Evolutionary conservation across 1,140 invertebrate genomes (phyloP).

Genomic region (Drosophila teissieri): DNA sequence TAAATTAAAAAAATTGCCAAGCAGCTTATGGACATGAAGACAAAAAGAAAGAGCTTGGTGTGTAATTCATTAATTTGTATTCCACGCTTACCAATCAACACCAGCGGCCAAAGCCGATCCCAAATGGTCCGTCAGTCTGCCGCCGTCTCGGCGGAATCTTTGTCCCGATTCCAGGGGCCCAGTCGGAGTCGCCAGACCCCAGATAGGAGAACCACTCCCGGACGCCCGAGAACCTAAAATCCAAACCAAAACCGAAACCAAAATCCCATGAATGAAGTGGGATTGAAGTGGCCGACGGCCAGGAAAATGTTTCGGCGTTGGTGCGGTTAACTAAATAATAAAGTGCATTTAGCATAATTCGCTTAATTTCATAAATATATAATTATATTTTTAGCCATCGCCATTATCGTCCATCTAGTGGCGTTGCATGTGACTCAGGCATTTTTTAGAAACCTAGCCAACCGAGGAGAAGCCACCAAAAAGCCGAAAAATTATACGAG

Average conservation of each 20-base stretch:
- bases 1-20: conserved; percentile 18
- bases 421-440: conserved; percentile 63
- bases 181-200: not conserved
- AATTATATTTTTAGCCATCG: conserved; percentile 67
- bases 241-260: not conserved
- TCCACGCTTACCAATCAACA: conserved; percentile 62
- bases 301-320: conserved; percentile 27
- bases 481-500: conserved; percentile 21
- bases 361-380: conserved; percentile 82
- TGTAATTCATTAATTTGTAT: conserved; percentile 77
- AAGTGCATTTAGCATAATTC: conserved; percentile 81
- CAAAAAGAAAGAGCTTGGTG: conserved; percentile 36
- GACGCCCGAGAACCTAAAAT: not conserved
- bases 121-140: conserved; percentile 29
- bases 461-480: conserved; percentile 54
- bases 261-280: conserved; percentile 32
- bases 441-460: conserved; percentile 73
- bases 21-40: conserved; percentile 19
- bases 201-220: not conserved
- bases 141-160: conserved; percentile 35
- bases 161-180: conserved; percentile 22
- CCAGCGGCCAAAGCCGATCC: conserved; percentile 26
- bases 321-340: conserved; percentile 70
- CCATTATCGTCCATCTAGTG: conserved; percentile 38
- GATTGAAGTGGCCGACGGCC: conserved; percentile 51